Evolutionary conservation across 2,113 vertebrate genomes (phyloP), one percentile per base, ranked within the genome.

Genomic region (Mustela lutreola): DNA sequence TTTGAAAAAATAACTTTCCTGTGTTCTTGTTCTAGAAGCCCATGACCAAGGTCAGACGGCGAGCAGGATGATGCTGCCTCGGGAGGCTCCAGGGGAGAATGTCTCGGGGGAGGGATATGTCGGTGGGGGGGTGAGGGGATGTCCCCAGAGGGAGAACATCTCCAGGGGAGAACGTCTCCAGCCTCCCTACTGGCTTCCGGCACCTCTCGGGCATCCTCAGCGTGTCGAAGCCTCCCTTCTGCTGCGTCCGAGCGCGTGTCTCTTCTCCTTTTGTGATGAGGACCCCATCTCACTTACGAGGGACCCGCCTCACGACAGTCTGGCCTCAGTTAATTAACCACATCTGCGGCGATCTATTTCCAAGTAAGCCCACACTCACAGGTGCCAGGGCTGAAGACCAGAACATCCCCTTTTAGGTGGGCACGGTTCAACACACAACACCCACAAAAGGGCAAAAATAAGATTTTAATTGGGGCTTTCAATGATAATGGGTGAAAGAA

Each of bases 31-130:
- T 45, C 53, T 36, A 11, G 19, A 42, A 63, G n/a, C 24, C 82
- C 82, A 24, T 42, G 31, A 53, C 33, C 71, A 36, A 70, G 67
- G 67, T 70, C 33, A 33, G 50, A 84, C 4, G 39, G 21, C 2
- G 4, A 7, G 60, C 28, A 4, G 36, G 26, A 10, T 10, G 1
- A 1, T 2, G 9, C 21, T 56, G 5, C 21, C 24, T 33, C 28
- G 1, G 28, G 31, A 79, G 48, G 76, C 48, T 19, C 83, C 33
- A 15, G 50, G 73, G n/a, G 62, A 62, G 56, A 21, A 11, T 5
- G 19, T 60, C 58, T 24, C 8, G 10, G 50, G 73, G n/a, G 48
- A 31, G 42, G 19, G 21, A 22, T 21, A 22, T 22, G 18, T 22
- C 58, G 5, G 42, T 5, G 42, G 42, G 4, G 71, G 71, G n/a